A percentile compares a stretch with the other conserved stretches of the same genome.
These are phyloP conservation scores for Koerneria pararmatus DNA, from an alignment of 2,888 invertebrate species.

Conservation along the genomic window DNA sequence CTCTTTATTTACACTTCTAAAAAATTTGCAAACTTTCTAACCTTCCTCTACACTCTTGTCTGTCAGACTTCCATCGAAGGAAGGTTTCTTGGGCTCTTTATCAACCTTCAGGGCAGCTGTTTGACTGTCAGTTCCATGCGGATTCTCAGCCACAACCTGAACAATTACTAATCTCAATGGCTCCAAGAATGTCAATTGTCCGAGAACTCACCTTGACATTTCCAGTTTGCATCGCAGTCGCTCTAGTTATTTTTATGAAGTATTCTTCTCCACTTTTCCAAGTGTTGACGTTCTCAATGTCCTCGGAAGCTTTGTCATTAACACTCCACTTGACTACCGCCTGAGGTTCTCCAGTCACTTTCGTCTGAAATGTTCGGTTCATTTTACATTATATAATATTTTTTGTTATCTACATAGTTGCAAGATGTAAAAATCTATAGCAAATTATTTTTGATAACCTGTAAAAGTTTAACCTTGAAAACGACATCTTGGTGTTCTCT, in stretches of 20 bases:
- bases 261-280: constrained; percentile 32
- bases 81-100: constrained; percentile 70
- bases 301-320: constrained; percentile 37
- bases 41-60: constrained; percentile 79
- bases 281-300: constrained; percentile 28
- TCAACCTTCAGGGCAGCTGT: constrained; percentile 32
- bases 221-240: constrained; percentile 36
- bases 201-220: constrained; percentile 32
- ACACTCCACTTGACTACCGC: constrained; percentile 59
- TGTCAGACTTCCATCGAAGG: constrained; percentile 77
- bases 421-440: constrained; percentile 12
- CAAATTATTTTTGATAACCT: too few species aligned
- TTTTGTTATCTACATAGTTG: constrained; percentile 27
- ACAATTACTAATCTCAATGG: too few species aligned
- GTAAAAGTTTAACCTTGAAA: constrained; percentile 30
- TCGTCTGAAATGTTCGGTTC: constrained; percentile 24
- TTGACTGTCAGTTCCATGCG: constrained; percentile 40
- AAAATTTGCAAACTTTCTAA: constrained; percentile 57
- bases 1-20: neutral
- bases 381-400: too few species aligned
- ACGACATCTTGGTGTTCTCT: constrained; percentile 41
- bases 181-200: neutral
- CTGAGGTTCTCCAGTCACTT: constrained; percentile 44
- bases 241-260: constrained; percentile 37
- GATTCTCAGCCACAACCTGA: constrained; percentile 45